A percentile compares a stretch with the other conserved stretches of the same genome.
Conservation (phyloP, 2,888 invertebrate genomes). For the Andrena praecox region DNA sequence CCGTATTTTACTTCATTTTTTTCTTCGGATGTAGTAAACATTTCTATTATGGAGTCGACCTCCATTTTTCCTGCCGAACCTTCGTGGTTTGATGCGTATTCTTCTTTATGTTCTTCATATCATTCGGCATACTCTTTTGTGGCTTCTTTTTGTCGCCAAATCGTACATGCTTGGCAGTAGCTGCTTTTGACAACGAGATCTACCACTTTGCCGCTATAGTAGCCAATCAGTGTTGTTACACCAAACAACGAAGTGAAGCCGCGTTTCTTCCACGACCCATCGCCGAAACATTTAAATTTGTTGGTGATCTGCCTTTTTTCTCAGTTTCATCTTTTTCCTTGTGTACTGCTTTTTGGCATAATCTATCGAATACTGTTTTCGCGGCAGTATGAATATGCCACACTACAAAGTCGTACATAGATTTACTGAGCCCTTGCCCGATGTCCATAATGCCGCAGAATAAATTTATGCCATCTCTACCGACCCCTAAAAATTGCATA, state of each 20-base stretch:
- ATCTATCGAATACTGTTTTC: neutral
- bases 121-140: constrained; percentile 19
- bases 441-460: constrained; percentile 29
- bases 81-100: no score
- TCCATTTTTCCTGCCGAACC: no score
- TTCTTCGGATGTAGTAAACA: no score
- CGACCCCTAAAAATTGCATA: constrained; percentile 15
- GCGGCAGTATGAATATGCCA: neutral
- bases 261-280: constrained; percentile 22
- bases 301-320: constrained; percentile 17
- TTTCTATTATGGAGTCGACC: no score
- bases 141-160: constrained; percentile 15
- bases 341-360: constrained; percentile 26
- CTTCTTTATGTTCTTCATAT: neutral
- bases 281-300: constrained; percentile 25
- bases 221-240: no score
- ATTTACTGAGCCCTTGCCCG: neutral
- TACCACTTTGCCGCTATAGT: constrained; percentile 19
- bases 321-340: constrained; percentile 32
- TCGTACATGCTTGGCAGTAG: constrained; percentile 16
- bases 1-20: no score
- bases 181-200: constrained; percentile 23
- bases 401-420: neutral
- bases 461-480: neutral
- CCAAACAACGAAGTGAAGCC: constrained; percentile 18